Conservation (phyloP, 2,888 invertebrate genomes). For the Caenorhabditis sp. region DNA sequence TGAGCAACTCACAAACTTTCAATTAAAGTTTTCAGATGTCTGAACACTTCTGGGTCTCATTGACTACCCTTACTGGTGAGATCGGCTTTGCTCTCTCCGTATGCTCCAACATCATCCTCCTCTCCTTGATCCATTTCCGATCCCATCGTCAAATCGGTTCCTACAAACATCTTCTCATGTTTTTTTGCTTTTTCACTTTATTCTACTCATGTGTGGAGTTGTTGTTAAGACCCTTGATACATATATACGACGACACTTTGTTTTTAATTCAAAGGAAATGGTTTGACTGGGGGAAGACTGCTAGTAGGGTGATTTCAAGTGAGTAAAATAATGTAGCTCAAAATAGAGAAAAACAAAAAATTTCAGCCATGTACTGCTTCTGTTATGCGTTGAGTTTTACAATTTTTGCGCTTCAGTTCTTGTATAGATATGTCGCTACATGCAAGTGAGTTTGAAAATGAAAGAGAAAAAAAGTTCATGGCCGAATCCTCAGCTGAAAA, state of each 20-base stretch:
- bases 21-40: neutral
- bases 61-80: neutral
- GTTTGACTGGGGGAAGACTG: slow-evolving; percentile 10
- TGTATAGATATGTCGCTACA: no score
- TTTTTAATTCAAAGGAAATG: slow-evolving; percentile 22
- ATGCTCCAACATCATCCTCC: neutral
- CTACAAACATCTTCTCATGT: slow-evolving; percentile 17
- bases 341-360: no score
- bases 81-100: neutral
- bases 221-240: slow-evolving; percentile 16
- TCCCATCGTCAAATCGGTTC: slow-evolving; percentile 2
- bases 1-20: no score
- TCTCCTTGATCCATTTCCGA: neutral
- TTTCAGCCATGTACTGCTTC: no score
- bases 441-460: no score
- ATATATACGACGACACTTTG: slow-evolving; percentile 26
- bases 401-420: no score
- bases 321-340: no score
- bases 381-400: no score
- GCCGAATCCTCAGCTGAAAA: no score
- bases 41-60: neutral
- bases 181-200: slow-evolving; percentile 19
- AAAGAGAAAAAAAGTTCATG: no score
- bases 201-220: slow-evolving; percentile 28
- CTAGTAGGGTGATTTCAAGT: no score